Conservation (phyloP, 2,888 invertebrate genomes). For the Aleiodes leptofemur region DNA sequence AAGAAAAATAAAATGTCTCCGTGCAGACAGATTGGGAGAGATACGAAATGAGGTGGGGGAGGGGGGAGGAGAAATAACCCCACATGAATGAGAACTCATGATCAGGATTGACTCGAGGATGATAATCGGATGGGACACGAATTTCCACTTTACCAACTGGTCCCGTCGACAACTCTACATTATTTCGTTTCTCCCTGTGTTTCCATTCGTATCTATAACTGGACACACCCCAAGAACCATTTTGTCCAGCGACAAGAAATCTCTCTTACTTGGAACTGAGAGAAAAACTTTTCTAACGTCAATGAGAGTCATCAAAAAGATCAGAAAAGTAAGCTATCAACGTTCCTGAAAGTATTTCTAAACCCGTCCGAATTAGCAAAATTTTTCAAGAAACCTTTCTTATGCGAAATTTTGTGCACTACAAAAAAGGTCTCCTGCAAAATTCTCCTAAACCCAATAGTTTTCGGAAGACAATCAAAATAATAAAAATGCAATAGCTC, state of each 20-base stretch:
- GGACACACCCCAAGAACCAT: slow-evolving; percentile 40
- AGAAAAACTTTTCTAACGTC: no score
- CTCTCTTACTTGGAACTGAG: no score
- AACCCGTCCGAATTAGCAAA: no score
- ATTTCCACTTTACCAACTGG: slow-evolving; percentile 72
- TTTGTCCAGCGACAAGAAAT: not conserved
- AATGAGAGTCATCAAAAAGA: no score
- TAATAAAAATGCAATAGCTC: no score
- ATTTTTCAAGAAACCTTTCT: no score
- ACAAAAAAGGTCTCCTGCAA: no score
- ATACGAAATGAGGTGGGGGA: slow-evolving; percentile 33
- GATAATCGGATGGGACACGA: slow-evolving; percentile 74
- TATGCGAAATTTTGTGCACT: no score
- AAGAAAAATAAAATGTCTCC: slow-evolving; percentile 32
- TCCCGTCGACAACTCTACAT: slow-evolving; percentile 45
- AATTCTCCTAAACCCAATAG: no score
- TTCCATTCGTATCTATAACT: slow-evolving; percentile 41
- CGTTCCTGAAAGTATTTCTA: no score
- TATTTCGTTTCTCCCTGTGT: slow-evolving; percentile 33
- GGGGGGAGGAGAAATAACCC: slow-evolving; percentile 16
- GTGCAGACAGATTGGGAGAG: slow-evolving; percentile 34
- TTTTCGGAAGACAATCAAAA: no score
- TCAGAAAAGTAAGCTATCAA: no score
- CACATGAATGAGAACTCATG: slow-evolving; percentile 52
- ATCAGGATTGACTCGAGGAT: slow-evolving; percentile 74